Evolutionary conservation across 2,797 vertebrate genomes (phyloP).

Genomic region (Allobates femoralis): DNA sequence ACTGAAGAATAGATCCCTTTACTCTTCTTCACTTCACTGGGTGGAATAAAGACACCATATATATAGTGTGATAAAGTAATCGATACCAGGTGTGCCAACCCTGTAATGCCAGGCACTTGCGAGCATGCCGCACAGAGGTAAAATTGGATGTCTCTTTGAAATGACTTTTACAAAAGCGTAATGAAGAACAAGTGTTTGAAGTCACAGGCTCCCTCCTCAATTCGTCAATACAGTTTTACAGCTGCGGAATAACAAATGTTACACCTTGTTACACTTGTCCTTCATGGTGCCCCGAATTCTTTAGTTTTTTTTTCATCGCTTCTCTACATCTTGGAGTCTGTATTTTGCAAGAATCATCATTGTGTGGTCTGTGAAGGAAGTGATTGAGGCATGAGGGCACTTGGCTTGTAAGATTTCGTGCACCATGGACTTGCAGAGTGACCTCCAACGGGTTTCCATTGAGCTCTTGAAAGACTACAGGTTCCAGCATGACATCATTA

Average conservation of each 20-base stretch:
- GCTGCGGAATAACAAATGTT: slow-evolving; percentile 26
- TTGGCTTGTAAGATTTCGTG: neutral
- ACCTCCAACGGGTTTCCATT: neutral
- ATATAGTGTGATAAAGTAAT: slow-evolving; percentile 8
- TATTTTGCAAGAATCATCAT: neutral
- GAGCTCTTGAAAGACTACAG: neutral
- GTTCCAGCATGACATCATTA: neutral
- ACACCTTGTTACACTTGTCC: neutral
- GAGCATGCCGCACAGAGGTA: neutral
- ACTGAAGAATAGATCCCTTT: slow-evolving; percentile 25
- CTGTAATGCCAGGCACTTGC: slow-evolving; percentile 9
- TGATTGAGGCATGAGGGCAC: neutral
- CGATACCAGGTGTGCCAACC: slow-evolving; percentile 21
- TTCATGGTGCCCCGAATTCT: neutral
- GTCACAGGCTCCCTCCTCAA: neutral
- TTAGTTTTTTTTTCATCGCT: neutral
- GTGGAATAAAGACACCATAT: neutral
- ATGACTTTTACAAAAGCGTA: slow-evolving; percentile 35
- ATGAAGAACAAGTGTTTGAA: slow-evolving; percentile 8
- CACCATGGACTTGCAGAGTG: neutral
- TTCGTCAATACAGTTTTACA: slow-evolving; percentile 14
- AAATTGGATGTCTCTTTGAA: slow-evolving; percentile 44
- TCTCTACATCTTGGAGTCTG: neutral
- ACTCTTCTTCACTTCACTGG: neutral
- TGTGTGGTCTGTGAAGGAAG: neutral